Percentiles rank a stretch among this genome's conserved stretches.
phyloP scores from a whole-genome alignment of 2,888 invertebrate species.

The Torymus tubicola region DNA sequence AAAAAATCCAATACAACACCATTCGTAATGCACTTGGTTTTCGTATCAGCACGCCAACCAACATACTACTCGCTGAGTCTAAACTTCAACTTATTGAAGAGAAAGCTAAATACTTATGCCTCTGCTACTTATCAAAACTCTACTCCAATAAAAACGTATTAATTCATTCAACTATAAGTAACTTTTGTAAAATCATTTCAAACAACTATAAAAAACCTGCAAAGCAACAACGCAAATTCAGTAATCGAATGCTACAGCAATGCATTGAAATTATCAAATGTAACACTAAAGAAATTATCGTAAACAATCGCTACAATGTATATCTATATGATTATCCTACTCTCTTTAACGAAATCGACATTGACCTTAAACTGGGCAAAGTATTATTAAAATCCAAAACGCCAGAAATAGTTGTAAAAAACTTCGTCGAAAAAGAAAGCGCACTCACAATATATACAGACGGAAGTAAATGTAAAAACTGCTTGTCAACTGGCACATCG shows the following conservation, averaged over 20 bases:
- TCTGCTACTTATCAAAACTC: conserved; percentile 8
- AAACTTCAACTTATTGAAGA: conserved; percentile 31
- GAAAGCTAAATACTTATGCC: not conserved
- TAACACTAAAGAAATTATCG: not conserved
- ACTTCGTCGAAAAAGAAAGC: not conserved
- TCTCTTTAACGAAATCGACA: not conserved
- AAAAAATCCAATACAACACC: conserved; percentile 2
- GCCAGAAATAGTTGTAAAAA: not conserved
- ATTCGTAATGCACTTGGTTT: conserved; percentile 14
- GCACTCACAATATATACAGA: not conserved
- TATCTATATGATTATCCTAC: not conserved
- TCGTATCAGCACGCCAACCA: conserved; percentile 13
- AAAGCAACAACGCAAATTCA: not conserved
- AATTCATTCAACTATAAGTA: not conserved
- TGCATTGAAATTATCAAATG: not conserved
- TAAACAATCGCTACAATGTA: not conserved
- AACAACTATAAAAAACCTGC: too few species aligned
- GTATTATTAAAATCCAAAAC: not conserved
- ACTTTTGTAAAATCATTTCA: too few species aligned
- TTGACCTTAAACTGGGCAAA: not conserved
- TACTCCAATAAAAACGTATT: not conserved
- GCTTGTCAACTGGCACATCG: not conserved
- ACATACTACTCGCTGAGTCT: conserved; percentile 30
- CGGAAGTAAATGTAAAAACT: not conserved
- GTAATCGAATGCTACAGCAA: not conserved